Conservation (phyloP, 2,113 vertebrate genomes). For the Cromileptes altivelis region DNA sequence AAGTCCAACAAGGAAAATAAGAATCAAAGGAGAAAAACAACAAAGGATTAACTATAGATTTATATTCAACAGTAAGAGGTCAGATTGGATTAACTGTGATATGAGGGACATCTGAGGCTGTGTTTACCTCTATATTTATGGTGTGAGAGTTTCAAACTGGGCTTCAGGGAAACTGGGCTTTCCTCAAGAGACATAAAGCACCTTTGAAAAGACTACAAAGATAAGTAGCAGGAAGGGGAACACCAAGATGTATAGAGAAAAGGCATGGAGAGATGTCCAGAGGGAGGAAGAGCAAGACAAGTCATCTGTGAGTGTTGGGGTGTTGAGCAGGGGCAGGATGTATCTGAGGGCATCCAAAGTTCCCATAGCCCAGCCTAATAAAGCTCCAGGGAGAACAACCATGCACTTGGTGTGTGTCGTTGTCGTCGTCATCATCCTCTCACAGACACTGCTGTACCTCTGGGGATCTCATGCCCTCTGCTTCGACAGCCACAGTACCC, state of each 20-base stretch:
- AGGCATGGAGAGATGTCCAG: constrained; percentile 2
- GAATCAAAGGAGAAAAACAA: background rate
- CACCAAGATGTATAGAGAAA: constrained; percentile 8
- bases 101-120: constrained; percentile 5
- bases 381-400: constrained; percentile 47
- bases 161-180: constrained; percentile 24
- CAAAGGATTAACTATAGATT: background rate
- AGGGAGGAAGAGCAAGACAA: constrained; percentile 27
- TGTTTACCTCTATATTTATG: constrained; percentile 18
- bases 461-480: constrained; percentile 31
- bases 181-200: constrained; percentile 29
- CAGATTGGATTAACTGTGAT: constrained; percentile 17
- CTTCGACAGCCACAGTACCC: constrained; percentile 3
- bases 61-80: constrained; percentile 9
- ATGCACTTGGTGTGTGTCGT: background rate
- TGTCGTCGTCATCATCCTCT: constrained; percentile 23
- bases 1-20: background rate
- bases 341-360: constrained; percentile 28
- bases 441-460: constrained; percentile 14
- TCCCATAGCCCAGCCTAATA: constrained; percentile 42
- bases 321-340: constrained; percentile 7
- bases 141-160: constrained; percentile 34
- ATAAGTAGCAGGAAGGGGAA: constrained; percentile 26
- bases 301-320: constrained; percentile 13
- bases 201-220: constrained; percentile 40